A percentile compares a stretch with the other conserved stretches of the same genome.
Conservation (phyloP, 2,888 invertebrate species). For the Uropetala carovei region DNA sequence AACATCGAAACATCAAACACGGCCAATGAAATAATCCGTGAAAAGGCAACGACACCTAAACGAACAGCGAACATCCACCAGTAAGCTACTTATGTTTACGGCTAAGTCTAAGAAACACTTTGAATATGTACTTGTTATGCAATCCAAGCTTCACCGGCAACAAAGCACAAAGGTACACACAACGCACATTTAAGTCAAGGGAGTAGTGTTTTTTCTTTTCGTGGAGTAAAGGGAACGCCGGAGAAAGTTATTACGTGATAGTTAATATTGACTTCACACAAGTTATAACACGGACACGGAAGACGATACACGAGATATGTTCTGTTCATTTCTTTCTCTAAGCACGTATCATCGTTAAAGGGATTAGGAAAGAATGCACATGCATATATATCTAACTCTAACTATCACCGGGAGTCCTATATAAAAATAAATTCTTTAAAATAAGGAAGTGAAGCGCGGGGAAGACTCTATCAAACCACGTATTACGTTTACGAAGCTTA, state of each 20-base stretch:
- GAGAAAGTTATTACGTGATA: not conserved
- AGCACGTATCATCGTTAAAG: not conserved
- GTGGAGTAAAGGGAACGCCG: too few species aligned
- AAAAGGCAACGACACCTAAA: not conserved
- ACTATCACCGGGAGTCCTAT: not conserved
- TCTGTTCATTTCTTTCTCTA: not conserved
- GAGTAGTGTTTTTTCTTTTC: not conserved
- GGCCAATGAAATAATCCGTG: not conserved
- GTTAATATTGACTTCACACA: not conserved
- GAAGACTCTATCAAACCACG: not conserved
- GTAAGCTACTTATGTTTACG: not conserved
- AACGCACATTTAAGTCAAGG: not conserved
- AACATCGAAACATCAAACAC: not conserved
- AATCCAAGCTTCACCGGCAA: not conserved
- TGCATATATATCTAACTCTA: not conserved
- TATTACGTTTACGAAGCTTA: not conserved
- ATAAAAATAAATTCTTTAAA: not conserved
- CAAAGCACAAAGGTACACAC: not conserved
- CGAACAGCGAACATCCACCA: slow-evolving; percentile 1
- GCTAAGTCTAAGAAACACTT: not conserved
- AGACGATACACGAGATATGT: not conserved
- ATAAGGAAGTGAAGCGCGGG: not conserved
- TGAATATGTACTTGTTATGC: not conserved
- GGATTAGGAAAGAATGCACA: not conserved
- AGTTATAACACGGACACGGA: not conserved